Percentiles rank a stretch among this genome's conserved stretches.
phyloP scores from a whole-genome alignment of 2,113 vertebrate genomes.

The Regulus satrapa region DNA sequence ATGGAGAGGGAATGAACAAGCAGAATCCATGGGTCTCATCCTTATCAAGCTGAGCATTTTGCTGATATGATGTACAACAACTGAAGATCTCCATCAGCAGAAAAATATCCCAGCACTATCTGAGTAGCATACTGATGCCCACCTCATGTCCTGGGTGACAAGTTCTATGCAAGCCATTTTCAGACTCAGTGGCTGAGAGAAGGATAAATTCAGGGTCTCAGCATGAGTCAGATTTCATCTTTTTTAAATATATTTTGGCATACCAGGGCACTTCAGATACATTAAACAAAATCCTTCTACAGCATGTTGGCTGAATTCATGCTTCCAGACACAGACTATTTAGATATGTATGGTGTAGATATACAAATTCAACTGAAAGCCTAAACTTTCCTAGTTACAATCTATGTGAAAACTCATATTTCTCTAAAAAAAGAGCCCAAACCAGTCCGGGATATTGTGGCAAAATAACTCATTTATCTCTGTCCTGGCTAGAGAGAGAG shows the following conservation, averaged over 20 bases:
- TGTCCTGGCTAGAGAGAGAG: not conserved
- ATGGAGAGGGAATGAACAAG: not conserved
- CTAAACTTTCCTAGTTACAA: not conserved
- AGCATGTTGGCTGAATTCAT: not conserved
- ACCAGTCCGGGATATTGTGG: rapidly evolving
- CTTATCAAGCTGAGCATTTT: not conserved
- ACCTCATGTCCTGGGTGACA: not conserved
- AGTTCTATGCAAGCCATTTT: not conserved
- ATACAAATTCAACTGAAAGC: not conserved
- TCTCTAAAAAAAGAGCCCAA: not conserved
- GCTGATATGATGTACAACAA: not conserved
- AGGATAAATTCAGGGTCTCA: not conserved
- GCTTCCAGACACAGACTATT: not conserved
- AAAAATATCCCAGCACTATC: not conserved
- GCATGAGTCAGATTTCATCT: not conserved
- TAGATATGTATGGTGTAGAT: not conserved
- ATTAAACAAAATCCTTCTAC: not conserved
- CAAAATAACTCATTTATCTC: not conserved
- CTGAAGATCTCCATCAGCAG: not conserved
- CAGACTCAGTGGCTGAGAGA: not conserved
- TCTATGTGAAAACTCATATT: not conserved
- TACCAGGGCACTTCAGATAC: not conserved
- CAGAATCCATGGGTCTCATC: not conserved
- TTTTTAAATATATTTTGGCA: not conserved
- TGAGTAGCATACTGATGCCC: not conserved